phyloP scores from a whole-genome alignment of 2,797 vertebrate genomes.

The Sphenopsis melanotis region DNA sequence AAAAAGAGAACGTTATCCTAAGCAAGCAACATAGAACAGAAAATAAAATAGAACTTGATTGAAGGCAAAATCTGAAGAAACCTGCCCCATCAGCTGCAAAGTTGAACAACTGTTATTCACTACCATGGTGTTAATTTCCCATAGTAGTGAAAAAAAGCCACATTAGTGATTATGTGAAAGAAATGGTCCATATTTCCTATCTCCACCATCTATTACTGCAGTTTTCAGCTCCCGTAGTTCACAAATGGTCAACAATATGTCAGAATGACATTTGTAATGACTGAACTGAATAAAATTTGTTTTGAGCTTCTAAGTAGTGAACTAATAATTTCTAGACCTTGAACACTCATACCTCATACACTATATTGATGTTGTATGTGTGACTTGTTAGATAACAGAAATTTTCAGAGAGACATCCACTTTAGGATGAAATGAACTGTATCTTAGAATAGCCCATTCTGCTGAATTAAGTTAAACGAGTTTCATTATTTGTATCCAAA shows the following conservation, averaged over 20 bases:
- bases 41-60: not conserved
- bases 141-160: not conserved
- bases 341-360: not conserved
- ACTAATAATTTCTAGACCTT: not conserved
- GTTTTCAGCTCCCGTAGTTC: not conserved
- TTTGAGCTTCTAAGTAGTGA: not conserved
- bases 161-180: not conserved
- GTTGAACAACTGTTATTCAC: not conserved
- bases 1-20: not conserved
- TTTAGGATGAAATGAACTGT: constrained; percentile 8
- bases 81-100: not conserved
- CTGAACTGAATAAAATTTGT: not conserved
- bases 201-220: not conserved
- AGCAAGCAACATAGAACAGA: not conserved
- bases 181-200: not conserved
- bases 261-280: not conserved
- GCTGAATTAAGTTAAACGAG: not conserved
- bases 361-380: not conserved
- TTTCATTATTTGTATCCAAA: constrained; percentile 2
- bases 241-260: not conserved
- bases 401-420: not conserved
- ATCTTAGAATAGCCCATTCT: not conserved
- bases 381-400: not conserved
- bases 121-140: not conserved
- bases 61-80: not conserved